Percentiles rank a stretch among this genome's conserved stretches.
These are phyloP conservation scores for Apistogramma diplotaenia DNA, from an alignment of 2,113 vertebrate species.

Conservation along the genomic window DNA sequence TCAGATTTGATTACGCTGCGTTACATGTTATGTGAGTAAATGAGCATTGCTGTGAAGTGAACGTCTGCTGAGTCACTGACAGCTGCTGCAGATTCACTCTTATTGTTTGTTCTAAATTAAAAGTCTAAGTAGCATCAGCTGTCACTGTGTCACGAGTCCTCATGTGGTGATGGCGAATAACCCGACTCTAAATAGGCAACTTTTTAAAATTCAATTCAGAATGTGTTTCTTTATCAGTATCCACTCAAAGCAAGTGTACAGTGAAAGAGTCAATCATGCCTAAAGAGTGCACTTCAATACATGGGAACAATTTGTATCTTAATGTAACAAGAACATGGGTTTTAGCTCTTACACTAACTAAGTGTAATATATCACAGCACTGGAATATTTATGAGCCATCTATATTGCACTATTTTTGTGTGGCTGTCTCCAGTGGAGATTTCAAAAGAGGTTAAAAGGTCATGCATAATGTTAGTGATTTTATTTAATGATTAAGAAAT, in stretches of 20 bases:
- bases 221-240: neutral
- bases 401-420: neutral
- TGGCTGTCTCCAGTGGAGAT: neutral
- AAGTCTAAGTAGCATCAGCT: neutral
- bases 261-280: neutral
- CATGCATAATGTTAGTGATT: neutral
- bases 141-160: neutral
- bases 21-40: too few species aligned
- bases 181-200: neutral
- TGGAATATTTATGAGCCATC: constrained; percentile 9
- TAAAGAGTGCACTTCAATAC: neutral
- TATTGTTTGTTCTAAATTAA: neutral
- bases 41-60: neutral
- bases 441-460: neutral
- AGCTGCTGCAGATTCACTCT: neutral
- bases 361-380: neutral
- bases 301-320: neutral
- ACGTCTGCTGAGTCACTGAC: neutral
- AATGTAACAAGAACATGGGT: neutral
- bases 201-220: neutral
- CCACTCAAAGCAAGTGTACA: neutral
- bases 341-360: neutral
- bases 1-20: neutral
- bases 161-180: neutral
- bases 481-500: neutral